Percentiles rank a stretch among this genome's conserved stretches.
These are phyloP conservation scores for Drosophila lowei DNA, from an alignment of 1,140 invertebrate species.

Conservation along the genomic window DNA sequence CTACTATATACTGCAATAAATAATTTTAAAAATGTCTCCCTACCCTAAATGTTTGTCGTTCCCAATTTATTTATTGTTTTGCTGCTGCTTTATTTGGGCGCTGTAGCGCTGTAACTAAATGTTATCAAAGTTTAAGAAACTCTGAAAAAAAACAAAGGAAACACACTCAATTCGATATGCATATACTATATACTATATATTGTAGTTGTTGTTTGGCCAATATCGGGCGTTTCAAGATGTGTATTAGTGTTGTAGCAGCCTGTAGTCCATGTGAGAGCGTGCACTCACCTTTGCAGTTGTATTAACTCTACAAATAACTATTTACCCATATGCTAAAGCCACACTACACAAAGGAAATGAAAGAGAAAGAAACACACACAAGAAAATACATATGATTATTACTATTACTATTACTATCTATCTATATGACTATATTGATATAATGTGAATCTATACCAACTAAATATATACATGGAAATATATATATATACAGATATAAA, in stretches of 20 bases:
- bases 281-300: constrained; percentile 53
- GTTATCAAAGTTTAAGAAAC: constrained; percentile 47
- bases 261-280: constrained; percentile 30
- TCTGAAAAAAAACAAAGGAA: constrained; percentile 11
- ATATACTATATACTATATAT: constrained; percentile 18
- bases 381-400: constrained; percentile 57
- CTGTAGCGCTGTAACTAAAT: constrained; percentile 42
- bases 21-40: constrained; percentile 21
- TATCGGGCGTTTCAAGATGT: not conserved
- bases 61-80: constrained; percentile 40
- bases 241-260: constrained; percentile 37
- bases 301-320: constrained; percentile 44
- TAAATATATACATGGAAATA: constrained; percentile 28
- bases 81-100: constrained; percentile 38
- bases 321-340: constrained; percentile 23
- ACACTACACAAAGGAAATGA: constrained; percentile 15
- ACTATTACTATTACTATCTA: constrained; percentile 28
- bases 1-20: constrained; percentile 50
- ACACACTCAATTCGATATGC: constrained; percentile 4
- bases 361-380: constrained; percentile 37
- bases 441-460: constrained; percentile 40
- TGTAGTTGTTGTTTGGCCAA: not conserved
- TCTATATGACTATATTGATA: constrained; percentile 32
- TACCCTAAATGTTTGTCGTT: constrained; percentile 54
- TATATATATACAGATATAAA: constrained; percentile 41